Base-by-base conservation (phyloP, 2,797 vertebrate species). In the Xiphophorus birchmanni region DNA sequence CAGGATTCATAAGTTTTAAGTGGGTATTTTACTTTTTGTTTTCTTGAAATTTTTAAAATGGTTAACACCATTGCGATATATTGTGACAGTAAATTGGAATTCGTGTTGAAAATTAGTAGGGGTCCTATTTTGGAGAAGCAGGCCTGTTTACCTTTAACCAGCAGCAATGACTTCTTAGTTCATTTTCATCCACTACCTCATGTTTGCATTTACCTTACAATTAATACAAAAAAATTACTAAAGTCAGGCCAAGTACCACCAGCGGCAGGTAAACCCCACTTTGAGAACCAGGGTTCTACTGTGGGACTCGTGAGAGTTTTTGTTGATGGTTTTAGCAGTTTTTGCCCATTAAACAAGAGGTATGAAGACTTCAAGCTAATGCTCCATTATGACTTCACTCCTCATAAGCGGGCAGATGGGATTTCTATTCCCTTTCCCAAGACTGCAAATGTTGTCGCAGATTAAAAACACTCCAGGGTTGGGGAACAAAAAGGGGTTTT, bases 311-410 rank as follows among this genome's bases (percentile, higher is more conserved):
- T 42, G 84, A 83, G 81, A 76, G 74, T 76, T 81, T 73, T 67
- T 77, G 79, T 84, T 88, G 84, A 89, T 87, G 83, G 76, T 87
- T 90, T 86, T 77, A 75, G 69, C 90, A 85, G 86, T 90, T 87
- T 73, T 83, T 75, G 72, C 26, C 75, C 78, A 74, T 84, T 84
- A 83, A 89, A 80, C 65, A 37, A 83, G 63, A 80, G 54, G 69
- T 74, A 79, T 81, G 73, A 84, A 77, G 80, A 82, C 60, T 79
- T 76, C 73, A 83, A 87, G 77, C 74, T 26, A 80, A 72, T 0
- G 17, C 80, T 84, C 42, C 12, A 2, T 83, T 84, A 85, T 87
- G 88, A 88, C 84, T 85, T 90, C 78, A 86, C 83, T 89, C 73
- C 81, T 87, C 79, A 81, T 88, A 89, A 91, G 75, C 79, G 63